Conservation (phyloP, 2,888 invertebrate species). For the Cheilosia urbana region DNA sequence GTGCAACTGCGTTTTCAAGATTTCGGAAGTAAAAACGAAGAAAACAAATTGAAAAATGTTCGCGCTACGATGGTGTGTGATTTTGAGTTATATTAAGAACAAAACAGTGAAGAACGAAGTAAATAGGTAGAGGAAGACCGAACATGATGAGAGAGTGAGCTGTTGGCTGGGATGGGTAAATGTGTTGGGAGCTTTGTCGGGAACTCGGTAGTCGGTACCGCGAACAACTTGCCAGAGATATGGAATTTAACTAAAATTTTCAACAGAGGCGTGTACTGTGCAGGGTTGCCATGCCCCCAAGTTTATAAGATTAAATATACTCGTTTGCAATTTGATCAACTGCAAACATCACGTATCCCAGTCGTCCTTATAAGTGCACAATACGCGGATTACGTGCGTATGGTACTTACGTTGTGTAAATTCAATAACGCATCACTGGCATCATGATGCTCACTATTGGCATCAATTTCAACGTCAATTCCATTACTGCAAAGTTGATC, state of each 20-base stretch:
- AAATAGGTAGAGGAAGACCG: slow-evolving; percentile 39
- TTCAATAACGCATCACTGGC: too few relatives aligned
- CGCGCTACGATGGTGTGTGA: slow-evolving; percentile 54
- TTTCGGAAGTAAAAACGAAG: slow-evolving; percentile 64
- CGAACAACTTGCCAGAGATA: not conserved
- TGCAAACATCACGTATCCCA: too few relatives aligned
- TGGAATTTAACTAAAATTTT: slow-evolving; percentile 22
- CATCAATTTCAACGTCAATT: too few relatives aligned
- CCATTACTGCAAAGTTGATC: too few relatives aligned
- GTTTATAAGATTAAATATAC: too few relatives aligned
- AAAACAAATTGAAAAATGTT: slow-evolving; percentile 23
- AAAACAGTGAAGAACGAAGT: slow-evolving; percentile 51
- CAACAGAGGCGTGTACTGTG: slow-evolving; percentile 1
- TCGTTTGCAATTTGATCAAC: too few relatives aligned
- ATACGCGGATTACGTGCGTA: too few relatives aligned
- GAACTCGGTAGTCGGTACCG: not conserved
- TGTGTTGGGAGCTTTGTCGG: slow-evolving; percentile 32
- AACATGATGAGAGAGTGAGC: slow-evolving; percentile 37
- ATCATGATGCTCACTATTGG: too few relatives aligned
- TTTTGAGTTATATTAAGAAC: slow-evolving; percentile 64
- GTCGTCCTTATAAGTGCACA: too few relatives aligned
- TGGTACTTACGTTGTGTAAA: too few relatives aligned
- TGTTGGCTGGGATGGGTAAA: slow-evolving; percentile 7
- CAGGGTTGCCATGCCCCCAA: too few relatives aligned
- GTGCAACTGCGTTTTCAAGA: slow-evolving; percentile 74